These are phyloP conservation scores for Micropoecilia bifurca DNA, from an alignment of 2,797 vertebrate species.

Conservation along the genomic window DNA sequence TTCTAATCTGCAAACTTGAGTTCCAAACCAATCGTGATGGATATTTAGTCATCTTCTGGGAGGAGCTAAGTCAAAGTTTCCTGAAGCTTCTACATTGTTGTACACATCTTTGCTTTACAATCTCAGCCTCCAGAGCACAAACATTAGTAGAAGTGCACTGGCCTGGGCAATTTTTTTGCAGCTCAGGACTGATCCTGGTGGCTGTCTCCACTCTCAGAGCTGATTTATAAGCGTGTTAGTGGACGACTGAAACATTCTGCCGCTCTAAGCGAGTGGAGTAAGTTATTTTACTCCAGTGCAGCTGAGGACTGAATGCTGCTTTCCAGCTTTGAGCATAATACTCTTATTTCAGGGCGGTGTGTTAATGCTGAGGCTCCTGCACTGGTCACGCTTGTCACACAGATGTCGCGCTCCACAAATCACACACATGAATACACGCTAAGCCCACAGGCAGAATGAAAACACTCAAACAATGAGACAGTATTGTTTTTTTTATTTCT, in stretches of 20 bases:
- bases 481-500: background rate
- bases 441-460: constrained; percentile 23
- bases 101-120: background rate
- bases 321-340: constrained; percentile 35
- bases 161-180: background rate
- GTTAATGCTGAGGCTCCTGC: constrained; percentile 44
- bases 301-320: constrained; percentile 17
- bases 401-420: constrained; percentile 63
- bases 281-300: constrained; percentile 22
- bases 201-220: constrained; percentile 20
- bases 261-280: constrained; percentile 16
- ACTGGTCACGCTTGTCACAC: constrained; percentile 68
- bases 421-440: constrained; percentile 27
- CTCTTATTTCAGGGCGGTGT: constrained; percentile 32
- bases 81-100: constrained; percentile 8
- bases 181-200: constrained; percentile 6
- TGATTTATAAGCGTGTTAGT: constrained; percentile 25
- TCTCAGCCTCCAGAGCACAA: constrained; percentile 3
- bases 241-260: constrained; percentile 7
- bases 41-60: background rate
- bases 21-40: background rate
- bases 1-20: background rate
- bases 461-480: constrained; percentile 23
- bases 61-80: background rate
- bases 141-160: background rate